These are phyloP conservation scores for Phalacrocorax aristotelis DNA, from an alignment of 2,113 vertebrate species.

Conservation along the genomic window DNA sequence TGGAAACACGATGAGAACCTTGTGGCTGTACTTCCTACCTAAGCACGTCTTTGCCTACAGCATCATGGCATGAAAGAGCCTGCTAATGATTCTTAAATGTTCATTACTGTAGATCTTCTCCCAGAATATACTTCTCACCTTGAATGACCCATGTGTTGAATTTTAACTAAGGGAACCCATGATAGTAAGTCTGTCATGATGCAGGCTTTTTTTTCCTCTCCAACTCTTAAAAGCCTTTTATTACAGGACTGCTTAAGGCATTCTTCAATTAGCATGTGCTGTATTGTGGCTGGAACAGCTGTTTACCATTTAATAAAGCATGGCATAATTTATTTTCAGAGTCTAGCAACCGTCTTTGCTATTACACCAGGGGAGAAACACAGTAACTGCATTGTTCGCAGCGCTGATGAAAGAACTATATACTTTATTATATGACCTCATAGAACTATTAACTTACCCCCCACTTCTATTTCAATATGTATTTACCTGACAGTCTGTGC, in stretches of 20 bases:
- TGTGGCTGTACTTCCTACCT: conserved; percentile 20
- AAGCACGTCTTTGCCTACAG: conserved; percentile 50
- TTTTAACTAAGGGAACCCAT: conserved; percentile 54
- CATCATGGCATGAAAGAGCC: conserved; percentile 41
- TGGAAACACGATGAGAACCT: conserved; percentile 20
- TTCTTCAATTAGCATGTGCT: conserved; percentile 78
- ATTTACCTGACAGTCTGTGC: conserved; percentile 54
- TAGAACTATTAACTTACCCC: conserved; percentile 49
- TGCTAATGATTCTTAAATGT: conserved; percentile 60
- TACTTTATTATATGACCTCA: conserved; percentile 44
- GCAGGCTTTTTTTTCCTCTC: not conserved
- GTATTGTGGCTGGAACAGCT: conserved; percentile 80
- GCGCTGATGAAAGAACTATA: conserved; percentile 48
- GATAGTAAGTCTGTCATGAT: conserved; percentile 56
- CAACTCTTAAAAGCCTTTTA: conserved; percentile 66
- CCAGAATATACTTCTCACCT: conserved; percentile 62
- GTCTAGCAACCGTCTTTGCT: conserved; percentile 47
- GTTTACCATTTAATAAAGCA: conserved; percentile 85
- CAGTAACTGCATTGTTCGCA: conserved; percentile 38
- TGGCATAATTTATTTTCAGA: conserved; percentile 74
- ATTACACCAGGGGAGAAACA: conserved; percentile 43
- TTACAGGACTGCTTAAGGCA: conserved; percentile 79
- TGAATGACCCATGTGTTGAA: conserved; percentile 64
- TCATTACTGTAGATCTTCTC: conserved; percentile 54
- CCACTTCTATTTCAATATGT: conserved; percentile 48